Evolutionary conservation across 92 coral and sea anemone species (phyloP).

Genomic region (Micromussa lordhowensis): DNA sequence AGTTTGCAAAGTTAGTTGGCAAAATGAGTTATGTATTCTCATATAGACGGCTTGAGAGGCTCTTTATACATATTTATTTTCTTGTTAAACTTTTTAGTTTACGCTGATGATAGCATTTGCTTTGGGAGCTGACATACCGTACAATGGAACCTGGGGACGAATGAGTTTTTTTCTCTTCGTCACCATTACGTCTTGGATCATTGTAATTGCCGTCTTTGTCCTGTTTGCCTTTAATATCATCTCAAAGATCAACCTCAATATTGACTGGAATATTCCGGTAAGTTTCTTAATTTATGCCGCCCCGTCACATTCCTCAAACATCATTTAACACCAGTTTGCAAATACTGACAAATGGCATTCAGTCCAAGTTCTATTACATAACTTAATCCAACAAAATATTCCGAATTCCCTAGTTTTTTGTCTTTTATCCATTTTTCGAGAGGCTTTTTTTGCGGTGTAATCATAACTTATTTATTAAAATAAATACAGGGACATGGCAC

Average conservation of each 20-base stretch:
- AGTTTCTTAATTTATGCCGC: neutral
- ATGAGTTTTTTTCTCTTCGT: constrained; percentile 91
- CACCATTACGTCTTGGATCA: constrained; percentile 88
- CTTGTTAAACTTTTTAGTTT: neutral
- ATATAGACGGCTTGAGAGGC: neutral
- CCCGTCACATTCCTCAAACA: neutral
- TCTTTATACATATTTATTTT: neutral
- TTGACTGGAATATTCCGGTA: constrained; percentile 88
- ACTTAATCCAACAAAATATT: no score
- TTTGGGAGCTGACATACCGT: neutral
- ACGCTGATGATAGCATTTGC: constrained; percentile 33
- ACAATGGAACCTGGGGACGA: constrained; percentile 20
- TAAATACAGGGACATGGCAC: neutral
- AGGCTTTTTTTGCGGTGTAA: no score
- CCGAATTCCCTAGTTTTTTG: no score
- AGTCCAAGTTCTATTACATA: no score
- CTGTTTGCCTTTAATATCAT: constrained; percentile 64
- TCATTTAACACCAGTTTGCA: no score
- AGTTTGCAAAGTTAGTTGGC: no score
- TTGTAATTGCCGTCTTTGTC: constrained; percentile 75
- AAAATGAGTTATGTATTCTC: no score
- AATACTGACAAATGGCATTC: no score
- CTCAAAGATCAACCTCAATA: constrained; percentile 66
- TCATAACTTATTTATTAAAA: no score
- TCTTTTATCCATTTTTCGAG: no score